These are phyloP conservation scores for Drosophila neonasuta DNA, from an alignment of 2,888 invertebrate genomes.

Conservation along the genomic window DNA sequence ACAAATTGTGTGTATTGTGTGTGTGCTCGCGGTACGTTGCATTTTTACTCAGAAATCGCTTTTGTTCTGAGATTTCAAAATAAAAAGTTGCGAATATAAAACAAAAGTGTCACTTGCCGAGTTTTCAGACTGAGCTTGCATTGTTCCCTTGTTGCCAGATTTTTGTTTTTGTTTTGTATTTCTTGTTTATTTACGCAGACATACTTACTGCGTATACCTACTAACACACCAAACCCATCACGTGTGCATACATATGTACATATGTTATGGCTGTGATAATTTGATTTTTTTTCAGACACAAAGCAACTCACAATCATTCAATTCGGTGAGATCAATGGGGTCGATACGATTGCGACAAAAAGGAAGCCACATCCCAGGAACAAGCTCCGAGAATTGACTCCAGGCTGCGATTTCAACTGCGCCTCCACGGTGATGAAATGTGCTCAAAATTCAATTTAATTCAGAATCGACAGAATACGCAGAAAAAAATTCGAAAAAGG, in stretches of 20 bases:
- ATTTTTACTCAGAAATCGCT: constrained; percentile 70
- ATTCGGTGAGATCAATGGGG: constrained; percentile 77
- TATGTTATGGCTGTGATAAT: constrained; percentile 32
- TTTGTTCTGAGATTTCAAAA: constrained; percentile 70
- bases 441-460: constrained; percentile 60
- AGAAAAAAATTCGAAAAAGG: constrained; percentile 24
- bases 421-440: constrained; percentile 63
- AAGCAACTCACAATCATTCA: constrained; percentile 68
- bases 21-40: constrained; percentile 32
- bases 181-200: constrained; percentile 7
- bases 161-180: constrained; percentile 29
- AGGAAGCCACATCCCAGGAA: constrained; percentile 32
- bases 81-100: constrained; percentile 76
- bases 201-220: constrained; percentile 25
- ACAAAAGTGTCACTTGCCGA: constrained; percentile 78
- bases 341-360: constrained; percentile 75
- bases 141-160: constrained; percentile 53
- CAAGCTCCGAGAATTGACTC: constrained; percentile 26
- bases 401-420: constrained; percentile 1
- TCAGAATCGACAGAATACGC: constrained; percentile 36
- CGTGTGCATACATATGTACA: neutral
- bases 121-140: constrained; percentile 50
- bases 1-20: constrained; percentile 25
- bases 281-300: constrained; percentile 30
- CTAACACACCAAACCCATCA: neutral